Evolutionary conservation across 2,888 invertebrate species (phyloP), one percentile per base, ranked within the genome.

Genomic region (Xestia sexstrigata): DNA sequence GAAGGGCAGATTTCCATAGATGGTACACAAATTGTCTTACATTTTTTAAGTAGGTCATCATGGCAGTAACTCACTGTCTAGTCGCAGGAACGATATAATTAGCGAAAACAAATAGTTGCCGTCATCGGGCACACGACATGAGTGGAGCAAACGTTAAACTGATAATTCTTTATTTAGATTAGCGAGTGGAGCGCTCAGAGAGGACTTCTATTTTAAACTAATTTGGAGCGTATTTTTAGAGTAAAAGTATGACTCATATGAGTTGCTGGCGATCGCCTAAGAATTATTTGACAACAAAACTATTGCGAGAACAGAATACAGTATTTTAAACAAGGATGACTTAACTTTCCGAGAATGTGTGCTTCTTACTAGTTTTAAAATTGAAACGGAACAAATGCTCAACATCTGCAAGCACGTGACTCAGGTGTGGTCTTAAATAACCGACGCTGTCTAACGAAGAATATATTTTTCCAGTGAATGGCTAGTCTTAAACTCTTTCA

Each of bases 41-140:
- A 87, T 93, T 93, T 93, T 91, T 93, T 75, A 94, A 89, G 91
- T 93, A 93, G 87, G 92, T 93, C 91, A 94, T 90, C 94, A 93
- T 94, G 75, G 78, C 65, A 79, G 85, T 81, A 83, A 78, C 74
- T 84, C 83, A 79, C 83, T 76, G 78, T 75, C 72, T 60, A 52
- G 20, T 73, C 78, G 70, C 79, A 70, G 73, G 66, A 72, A 82
- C 73, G 78, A 82, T 87, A 84, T 78, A 74, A 87, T 82, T 83
- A 83, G 78, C 77, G 82, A 85, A 84, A 88, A 82, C 81, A 86
- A 88, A 88, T 81, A 85, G 73, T 84, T 80, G 81, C 83, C 78
- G 81, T 84, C 89, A 91, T 89, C 75, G 73, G 69, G 85, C 86
- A 88, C 91, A 90, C 90, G 87, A 88, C 90, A 88, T 87, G 89